Percentiles rank a stretch among this genome's conserved stretches.
Conservation (phyloP, 2,797 vertebrate genomes). For the Pseudomugil tenellus region DNA sequence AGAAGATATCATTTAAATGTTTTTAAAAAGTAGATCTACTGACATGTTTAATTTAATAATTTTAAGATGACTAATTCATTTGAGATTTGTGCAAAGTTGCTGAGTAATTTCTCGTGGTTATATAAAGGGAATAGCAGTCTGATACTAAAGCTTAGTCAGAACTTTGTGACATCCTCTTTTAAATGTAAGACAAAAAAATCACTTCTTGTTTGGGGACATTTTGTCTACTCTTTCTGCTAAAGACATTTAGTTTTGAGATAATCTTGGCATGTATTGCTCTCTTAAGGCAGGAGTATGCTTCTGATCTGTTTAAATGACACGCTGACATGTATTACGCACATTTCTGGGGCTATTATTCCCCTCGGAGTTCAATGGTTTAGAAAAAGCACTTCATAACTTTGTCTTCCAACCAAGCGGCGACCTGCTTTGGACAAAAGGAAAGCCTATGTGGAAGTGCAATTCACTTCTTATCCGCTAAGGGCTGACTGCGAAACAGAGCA, state of each 20-base stretch:
- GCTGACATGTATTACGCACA: not conserved
- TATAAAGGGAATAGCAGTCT: not conserved
- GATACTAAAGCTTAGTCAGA: not conserved
- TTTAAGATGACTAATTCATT: not conserved
- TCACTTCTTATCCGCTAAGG: too few relatives aligned
- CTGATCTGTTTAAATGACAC: not conserved
- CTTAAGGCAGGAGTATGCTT: not conserved
- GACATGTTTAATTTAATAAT: not conserved
- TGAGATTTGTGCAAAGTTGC: not conserved
- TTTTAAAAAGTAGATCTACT: not conserved
- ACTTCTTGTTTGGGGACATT: not conserved
- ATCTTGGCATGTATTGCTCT: not conserved
- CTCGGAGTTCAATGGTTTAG: not conserved
- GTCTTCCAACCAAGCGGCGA: too few relatives aligned
- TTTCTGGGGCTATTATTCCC: not conserved
- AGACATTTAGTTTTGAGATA: not conserved
- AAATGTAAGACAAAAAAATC: not conserved
- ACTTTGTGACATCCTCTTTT: not conserved
- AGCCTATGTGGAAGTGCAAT: too few relatives aligned
- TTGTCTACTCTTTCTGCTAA: not conserved
- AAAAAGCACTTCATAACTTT: not conserved
- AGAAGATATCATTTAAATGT: too few relatives aligned
- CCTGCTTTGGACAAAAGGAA: too few relatives aligned
- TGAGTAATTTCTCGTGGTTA: not conserved
- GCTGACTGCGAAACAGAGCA: too few relatives aligned